Conservation (phyloP, 2,797 vertebrate species). For the Microctenopoma lineatum region DNA sequence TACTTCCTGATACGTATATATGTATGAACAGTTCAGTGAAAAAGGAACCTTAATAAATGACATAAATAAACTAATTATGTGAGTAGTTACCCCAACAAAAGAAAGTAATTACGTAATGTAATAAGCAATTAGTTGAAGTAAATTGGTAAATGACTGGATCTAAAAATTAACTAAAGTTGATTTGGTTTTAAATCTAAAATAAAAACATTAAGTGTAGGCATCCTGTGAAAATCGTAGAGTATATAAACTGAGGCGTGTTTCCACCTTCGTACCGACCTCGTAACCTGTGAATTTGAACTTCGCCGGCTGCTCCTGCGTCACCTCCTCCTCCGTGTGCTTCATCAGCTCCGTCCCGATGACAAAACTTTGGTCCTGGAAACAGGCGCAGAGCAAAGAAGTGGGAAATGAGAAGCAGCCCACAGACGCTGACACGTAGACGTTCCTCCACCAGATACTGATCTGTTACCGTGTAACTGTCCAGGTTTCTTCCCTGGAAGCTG, state of each 20-base stretch:
- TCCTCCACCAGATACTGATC: accelerated
- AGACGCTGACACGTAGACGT: accelerated
- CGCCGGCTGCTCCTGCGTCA: constrained; percentile 39
- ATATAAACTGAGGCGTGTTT: neutral
- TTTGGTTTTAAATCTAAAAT: neutral
- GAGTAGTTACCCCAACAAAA: no score
- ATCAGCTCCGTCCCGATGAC: constrained; percentile 82
- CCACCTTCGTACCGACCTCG: constrained; percentile 64
- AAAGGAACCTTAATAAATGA: no score
- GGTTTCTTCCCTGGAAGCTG: constrained; percentile 81
- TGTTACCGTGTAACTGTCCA: constrained; percentile 76
- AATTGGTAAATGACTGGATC: no score
- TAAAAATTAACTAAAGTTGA: no score
- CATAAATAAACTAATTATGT: no score
- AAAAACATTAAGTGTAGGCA: neutral
- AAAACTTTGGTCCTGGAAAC: constrained; percentile 69
- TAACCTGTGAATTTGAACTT: constrained; percentile 78
- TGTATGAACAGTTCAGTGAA: no score
- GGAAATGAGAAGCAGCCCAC: neutral
- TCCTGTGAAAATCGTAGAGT: neutral
- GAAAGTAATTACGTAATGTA: no score
- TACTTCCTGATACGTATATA: no score
- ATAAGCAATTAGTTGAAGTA: no score
- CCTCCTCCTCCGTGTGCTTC: constrained; percentile 66
- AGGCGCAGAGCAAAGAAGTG: neutral